Evolutionary conservation across 2,797 vertebrate species (phyloP).

Genomic region (Pseudochirops cupreus): DNA sequence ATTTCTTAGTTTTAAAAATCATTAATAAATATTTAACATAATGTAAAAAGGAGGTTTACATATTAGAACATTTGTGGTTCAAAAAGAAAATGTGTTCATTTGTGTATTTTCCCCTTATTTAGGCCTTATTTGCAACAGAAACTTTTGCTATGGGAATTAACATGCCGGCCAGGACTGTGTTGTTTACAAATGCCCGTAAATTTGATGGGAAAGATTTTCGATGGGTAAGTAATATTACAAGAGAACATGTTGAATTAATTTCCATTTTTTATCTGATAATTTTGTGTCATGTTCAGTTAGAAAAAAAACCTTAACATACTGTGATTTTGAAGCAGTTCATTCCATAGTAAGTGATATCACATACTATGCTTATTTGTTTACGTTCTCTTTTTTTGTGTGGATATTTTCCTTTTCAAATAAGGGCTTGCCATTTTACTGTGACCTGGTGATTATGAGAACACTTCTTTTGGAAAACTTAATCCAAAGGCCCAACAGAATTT

Average conservation of each 20-base stretch:
- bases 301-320: neutral
- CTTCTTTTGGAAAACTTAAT: neutral
- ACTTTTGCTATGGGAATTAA: conserved; percentile 99
- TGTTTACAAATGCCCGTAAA: conserved; percentile 98
- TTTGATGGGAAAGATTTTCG: conserved; percentile 98
- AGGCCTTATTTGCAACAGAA: conserved; percentile 98
- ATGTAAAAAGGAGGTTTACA: conserved; percentile 20
- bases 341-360: neutral
- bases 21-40: neutral
- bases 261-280: conserved; percentile 29
- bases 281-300: neutral
- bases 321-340: neutral
- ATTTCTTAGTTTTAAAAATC: conserved; percentile 28
- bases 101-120: conserved; percentile 73
- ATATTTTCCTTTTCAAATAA: neutral
- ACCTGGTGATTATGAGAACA: neutral
- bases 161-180: conserved; percentile 98
- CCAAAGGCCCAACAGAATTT: neutral
- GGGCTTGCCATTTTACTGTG: neutral
- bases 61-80: conserved; percentile 10
- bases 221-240: conserved; percentile 90
- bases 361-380: neutral
- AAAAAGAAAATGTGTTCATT: conserved; percentile 13
- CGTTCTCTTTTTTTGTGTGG: neutral
- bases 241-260: conserved; percentile 17